Conservation (phyloP, 2,113 vertebrate genomes). For the Colaptes auratus region DNA sequence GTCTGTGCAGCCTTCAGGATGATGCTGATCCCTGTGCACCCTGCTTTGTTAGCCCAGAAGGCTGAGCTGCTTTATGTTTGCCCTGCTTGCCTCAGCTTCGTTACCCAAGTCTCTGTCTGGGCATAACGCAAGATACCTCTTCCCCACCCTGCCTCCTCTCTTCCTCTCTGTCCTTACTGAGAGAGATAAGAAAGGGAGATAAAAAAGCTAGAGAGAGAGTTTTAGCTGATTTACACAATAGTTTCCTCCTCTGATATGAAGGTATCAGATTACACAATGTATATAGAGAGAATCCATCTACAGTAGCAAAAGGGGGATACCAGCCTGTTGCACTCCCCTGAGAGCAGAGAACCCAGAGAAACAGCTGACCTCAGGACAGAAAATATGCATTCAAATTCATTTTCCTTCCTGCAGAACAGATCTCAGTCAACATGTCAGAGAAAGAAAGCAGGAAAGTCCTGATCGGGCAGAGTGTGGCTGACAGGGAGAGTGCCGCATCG, state of each 20-base stretch:
- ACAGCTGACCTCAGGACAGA: neutral
- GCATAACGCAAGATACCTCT: no score
- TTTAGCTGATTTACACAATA: no score
- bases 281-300: neutral
- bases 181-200: no score
- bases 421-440: neutral
- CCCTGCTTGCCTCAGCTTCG: neutral
- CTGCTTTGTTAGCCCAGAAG: neutral
- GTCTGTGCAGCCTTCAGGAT: neutral
- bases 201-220: no score
- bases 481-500: neutral
- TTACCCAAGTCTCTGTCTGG: neutral
- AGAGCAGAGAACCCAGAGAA: neutral
- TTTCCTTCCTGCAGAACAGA: neutral
- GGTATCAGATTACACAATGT: no score
- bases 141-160: no score
- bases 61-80: fast-evolving
- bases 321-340: neutral
- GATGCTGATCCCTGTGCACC: neutral
- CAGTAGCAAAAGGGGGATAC: neutral
- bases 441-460: neutral
- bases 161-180: no score
- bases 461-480: neutral
- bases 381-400: neutral
- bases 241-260: no score